Evolutionary conservation across 2,888 invertebrate species (phyloP).

Genomic region (Cecidostiba fungosa): DNA sequence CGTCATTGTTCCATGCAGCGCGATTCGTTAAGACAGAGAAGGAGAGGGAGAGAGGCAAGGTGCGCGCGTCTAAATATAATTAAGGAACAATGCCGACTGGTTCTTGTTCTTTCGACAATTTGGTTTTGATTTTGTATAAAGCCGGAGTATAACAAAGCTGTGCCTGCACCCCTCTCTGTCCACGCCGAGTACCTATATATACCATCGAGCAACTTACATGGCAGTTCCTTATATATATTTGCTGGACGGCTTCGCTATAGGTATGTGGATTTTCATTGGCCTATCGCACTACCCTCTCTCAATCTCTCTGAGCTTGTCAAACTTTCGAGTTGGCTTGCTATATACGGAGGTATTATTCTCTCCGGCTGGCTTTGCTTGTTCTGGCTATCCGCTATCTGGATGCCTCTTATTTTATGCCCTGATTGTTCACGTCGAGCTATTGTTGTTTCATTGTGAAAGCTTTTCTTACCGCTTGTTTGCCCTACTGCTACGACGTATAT

Average conservation of each 20-base stretch:
- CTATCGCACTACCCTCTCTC: neutral
- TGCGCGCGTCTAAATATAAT: conserved; percentile 54
- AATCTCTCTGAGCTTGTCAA: conserved; percentile 22
- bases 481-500: neutral
- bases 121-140: conserved; percentile 21
- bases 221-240: neutral
- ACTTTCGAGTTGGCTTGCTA: conserved; percentile 13
- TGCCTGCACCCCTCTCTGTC: conserved; percentile 10
- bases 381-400: neutral
- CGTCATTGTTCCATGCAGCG: conserved; percentile 33
- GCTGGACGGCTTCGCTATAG: neutral
- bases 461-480: neutral
- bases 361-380: neutral
- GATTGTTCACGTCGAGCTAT: conserved; percentile 2
- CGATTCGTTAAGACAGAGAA: conserved; percentile 39
- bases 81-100: conserved; percentile 51
- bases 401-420: conserved; percentile 4
- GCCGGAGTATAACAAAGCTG: neutral
- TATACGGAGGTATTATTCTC: conserved; percentile 2
- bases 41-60: conserved; percentile 16
- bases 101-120: conserved; percentile 50
- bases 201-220: neutral
- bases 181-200: neutral
- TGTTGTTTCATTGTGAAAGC: neutral
- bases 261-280: neutral